Conservation (phyloP, 2,888 invertebrate species). For the Nysson spinosus region DNA sequence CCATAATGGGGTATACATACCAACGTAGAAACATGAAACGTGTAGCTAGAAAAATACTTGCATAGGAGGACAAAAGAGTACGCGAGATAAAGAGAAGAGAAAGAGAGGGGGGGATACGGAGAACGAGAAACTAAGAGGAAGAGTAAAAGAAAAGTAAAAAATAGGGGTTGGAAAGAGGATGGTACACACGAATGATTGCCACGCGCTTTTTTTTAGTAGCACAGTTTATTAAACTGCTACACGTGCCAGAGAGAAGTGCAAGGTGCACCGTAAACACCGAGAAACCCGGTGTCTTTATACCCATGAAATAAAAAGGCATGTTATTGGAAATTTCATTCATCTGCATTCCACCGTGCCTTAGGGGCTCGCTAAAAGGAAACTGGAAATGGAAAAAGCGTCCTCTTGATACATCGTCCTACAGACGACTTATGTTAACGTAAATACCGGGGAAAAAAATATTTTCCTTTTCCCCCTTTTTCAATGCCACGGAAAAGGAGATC, state of each 20-base stretch:
- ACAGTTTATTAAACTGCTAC: slow-evolving; percentile 2
- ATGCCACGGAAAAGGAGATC: too few species aligned
- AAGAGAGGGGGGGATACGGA: too few species aligned
- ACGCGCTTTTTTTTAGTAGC: not conserved
- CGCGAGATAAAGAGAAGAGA: not conserved
- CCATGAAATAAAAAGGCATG: not conserved
- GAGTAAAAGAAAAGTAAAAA: not conserved
- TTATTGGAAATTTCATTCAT: slow-evolving; percentile 7
- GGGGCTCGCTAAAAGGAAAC: not conserved
- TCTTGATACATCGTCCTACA: not conserved
- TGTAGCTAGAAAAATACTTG: too few species aligned
- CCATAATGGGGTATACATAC: too few species aligned
- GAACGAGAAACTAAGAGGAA: not conserved
- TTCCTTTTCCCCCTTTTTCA: too few species aligned
- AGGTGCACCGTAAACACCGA: not conserved
- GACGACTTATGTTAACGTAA: too few species aligned
- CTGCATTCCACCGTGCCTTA: not conserved
- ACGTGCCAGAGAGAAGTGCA: not conserved
- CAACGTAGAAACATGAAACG: too few species aligned
- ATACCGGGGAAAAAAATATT: too few species aligned
- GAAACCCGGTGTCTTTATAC: too few species aligned
- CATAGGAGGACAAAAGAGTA: too few species aligned
- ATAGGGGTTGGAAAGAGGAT: too few species aligned
- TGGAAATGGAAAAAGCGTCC: not conserved
- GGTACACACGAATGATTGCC: slow-evolving; percentile 1